phyloP scores from a whole-genome alignment of 2,797 vertebrate species.

The Pteronotus mesoamericanus region DNA sequence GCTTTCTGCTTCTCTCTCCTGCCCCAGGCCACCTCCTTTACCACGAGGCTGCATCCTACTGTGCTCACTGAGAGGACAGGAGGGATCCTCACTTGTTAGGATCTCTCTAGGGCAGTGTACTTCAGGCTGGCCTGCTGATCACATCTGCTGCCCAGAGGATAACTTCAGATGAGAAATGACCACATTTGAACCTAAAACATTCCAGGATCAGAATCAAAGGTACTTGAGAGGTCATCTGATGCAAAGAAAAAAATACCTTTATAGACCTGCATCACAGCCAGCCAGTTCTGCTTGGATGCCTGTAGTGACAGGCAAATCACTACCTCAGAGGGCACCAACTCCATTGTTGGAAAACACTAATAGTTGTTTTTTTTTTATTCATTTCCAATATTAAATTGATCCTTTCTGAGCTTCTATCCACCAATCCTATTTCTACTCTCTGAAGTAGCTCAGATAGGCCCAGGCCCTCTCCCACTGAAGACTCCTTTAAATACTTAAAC shows the following conservation, averaged over 20 bases:
- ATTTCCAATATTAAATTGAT: neutral
- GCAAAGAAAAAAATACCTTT: neutral
- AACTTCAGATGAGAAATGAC: neutral
- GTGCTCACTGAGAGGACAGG: neutral
- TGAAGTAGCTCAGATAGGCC: neutral
- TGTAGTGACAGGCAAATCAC: neutral
- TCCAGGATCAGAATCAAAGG: neutral
- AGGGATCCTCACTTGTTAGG: neutral
- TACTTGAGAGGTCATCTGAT: neutral
- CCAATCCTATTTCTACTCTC: neutral
- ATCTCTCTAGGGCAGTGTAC: neutral
- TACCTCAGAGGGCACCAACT: neutral
- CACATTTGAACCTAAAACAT: neutral
- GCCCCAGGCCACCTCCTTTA: neutral
- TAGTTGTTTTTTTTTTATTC: neutral
- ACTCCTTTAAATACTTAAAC: neutral
- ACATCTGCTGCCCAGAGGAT: neutral
- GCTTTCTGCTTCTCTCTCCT: neutral
- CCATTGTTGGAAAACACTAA: neutral
- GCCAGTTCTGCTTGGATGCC: neutral
- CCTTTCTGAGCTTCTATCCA: neutral
- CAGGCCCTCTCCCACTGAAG: neutral
- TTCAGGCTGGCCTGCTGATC: neutral
- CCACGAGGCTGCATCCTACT: accelerated
- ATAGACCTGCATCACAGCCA: neutral